These are phyloP conservation scores for Polyodon spathula DNA, from an alignment of 2,113 vertebrate genomes.

Conservation along the genomic window DNA sequence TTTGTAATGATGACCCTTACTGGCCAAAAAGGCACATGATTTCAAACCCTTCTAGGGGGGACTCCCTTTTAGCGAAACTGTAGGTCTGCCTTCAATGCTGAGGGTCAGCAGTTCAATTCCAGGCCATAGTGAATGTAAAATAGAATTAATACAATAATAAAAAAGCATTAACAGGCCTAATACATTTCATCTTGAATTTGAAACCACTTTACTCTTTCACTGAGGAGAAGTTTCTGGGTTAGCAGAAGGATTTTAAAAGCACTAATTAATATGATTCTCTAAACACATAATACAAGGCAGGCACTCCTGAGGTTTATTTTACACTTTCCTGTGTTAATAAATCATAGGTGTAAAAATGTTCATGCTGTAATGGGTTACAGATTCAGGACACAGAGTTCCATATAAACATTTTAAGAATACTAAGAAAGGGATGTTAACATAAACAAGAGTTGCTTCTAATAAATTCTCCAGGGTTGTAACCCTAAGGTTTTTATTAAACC, in stretches of 20 bases:
- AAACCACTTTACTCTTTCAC: not conserved
- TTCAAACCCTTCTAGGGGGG: too few relatives aligned
- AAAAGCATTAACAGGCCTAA: not conserved
- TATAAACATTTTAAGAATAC: conserved; percentile 31
- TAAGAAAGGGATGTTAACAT: conserved; percentile 38
- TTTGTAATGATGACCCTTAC: too few relatives aligned
- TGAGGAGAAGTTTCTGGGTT: not conserved
- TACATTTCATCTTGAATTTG: not conserved
- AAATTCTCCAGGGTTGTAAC: conserved; percentile 46
- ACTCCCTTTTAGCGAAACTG: too few relatives aligned
- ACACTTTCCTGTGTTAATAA: conserved; percentile 15
- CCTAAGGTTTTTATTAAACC: conserved; percentile 44
- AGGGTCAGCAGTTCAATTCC: too few relatives aligned
- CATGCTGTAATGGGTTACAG: conserved; percentile 17
- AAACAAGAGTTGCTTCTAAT: conserved; percentile 42
- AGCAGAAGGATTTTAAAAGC: not conserved
- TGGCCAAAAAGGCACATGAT: too few relatives aligned
- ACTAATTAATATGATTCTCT: not conserved
- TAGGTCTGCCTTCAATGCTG: too few relatives aligned
- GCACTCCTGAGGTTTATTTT: conserved; percentile 12
- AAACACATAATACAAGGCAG: not conserved
- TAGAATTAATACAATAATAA: not conserved
- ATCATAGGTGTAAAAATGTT: conserved; percentile 22
- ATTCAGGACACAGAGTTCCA: conserved; percentile 14
- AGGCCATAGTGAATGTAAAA: not conserved